Evolutionary conservation across 1,140 invertebrate species (phyloP).

Genomic region (Megathymus violae): DNA sequence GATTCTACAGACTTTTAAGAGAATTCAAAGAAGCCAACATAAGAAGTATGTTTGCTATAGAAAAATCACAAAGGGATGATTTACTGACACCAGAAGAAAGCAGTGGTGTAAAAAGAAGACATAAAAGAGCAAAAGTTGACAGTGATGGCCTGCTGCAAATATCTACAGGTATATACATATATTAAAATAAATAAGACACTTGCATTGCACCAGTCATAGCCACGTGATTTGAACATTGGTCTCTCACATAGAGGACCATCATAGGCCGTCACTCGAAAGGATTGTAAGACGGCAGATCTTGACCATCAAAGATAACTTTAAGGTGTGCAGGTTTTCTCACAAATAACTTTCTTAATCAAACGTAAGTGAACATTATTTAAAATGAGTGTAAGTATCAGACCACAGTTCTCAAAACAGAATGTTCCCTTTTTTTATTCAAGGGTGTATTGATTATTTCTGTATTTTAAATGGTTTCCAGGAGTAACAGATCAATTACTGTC

Average conservation of each 20-base stretch:
- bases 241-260: no score
- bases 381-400: no score
- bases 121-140: constrained; percentile 86
- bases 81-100: constrained; percentile 84
- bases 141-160: constrained; percentile 87
- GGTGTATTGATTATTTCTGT: neutral
- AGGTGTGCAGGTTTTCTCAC: no score
- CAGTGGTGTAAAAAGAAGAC: constrained; percentile 81
- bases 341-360: no score
- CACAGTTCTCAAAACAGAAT: no score
- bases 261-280: no score
- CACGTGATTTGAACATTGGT: no score
- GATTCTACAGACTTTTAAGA: constrained; percentile 86
- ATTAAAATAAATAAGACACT: neutral
- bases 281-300: no score
- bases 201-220: no score
- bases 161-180: constrained; percentile 79
- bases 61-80: constrained; percentile 89
- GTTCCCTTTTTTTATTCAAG: no score
- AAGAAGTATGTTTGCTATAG: constrained; percentile 88
- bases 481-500: constrained; percentile 93
- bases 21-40: constrained; percentile 92
- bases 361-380: no score
- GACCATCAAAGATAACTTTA: no score
- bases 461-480: constrained; percentile 63